Conservation (phyloP, 1,140 invertebrate species). For the Cyrtorhinus lividipennis region DNA sequence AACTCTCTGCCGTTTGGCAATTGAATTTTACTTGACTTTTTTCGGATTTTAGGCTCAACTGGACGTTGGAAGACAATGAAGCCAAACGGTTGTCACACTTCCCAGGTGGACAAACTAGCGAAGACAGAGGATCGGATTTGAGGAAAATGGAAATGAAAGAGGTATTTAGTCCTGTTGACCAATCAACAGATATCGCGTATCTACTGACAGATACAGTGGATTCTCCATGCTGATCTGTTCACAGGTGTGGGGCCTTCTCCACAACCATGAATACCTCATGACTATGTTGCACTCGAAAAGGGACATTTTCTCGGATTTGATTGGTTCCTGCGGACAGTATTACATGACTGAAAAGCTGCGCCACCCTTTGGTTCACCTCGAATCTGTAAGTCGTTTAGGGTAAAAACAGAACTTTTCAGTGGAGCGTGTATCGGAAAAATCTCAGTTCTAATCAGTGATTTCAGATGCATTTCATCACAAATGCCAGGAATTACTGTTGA, state of each 20-base stretch:
- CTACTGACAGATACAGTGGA: too few relatives aligned
- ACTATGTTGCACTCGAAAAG: slow-evolving; percentile 40
- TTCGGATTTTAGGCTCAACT: slow-evolving; percentile 38
- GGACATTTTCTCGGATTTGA: slow-evolving; percentile 44
- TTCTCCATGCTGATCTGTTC: too few relatives aligned
- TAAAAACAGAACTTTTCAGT: slow-evolving; percentile 21
- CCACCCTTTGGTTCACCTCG: slow-evolving; percentile 25
- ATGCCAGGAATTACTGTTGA: too few relatives aligned
- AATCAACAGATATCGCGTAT: too few relatives aligned
- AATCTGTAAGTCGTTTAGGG: slow-evolving; percentile 25
- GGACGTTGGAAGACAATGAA: slow-evolving; percentile 33
- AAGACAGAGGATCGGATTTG: slow-evolving; percentile 22
- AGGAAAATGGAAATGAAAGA: slow-evolving; percentile 41
- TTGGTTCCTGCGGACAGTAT: slow-evolving; percentile 47
- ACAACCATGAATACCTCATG: slow-evolving; percentile 49
- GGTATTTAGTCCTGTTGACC: too few relatives aligned
- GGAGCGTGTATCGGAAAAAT: background rate
- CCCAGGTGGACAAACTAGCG: background rate
- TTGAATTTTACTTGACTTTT: too few relatives aligned
- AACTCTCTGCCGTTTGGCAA: too few relatives aligned
- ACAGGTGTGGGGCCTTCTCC: slow-evolving; percentile 39
- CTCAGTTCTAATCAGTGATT: background rate
- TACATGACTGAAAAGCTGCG: slow-evolving; percentile 46
- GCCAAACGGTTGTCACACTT: slow-evolving; percentile 28
- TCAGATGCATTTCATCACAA: too few relatives aligned